These are phyloP conservation scores for Leptatherina wallacei DNA, from an alignment of 2,797 vertebrate genomes.

Conservation along the genomic window DNA sequence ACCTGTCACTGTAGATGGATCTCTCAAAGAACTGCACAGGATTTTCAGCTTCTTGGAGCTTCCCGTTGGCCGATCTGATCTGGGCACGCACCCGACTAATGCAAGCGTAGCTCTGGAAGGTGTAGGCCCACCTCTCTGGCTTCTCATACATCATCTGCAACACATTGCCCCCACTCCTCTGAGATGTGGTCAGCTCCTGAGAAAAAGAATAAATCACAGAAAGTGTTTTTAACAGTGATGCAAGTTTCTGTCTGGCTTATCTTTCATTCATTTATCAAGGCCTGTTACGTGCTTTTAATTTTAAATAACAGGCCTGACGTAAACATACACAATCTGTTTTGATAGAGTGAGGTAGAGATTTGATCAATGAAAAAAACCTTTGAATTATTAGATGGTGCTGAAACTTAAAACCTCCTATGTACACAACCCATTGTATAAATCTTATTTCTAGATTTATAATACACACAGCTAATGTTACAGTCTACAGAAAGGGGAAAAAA, in stretches of 20 bases:
- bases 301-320: background rate
- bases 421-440: background rate
- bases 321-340: background rate
- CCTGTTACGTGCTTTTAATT: background rate
- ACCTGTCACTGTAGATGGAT: slow-evolving; percentile 97
- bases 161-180: slow-evolving; percentile 91
- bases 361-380: too few species aligned
- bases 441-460: background rate
- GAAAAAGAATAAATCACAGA: background rate
- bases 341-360: too few species aligned
- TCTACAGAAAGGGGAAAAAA: background rate
- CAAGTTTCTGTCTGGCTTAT: too few species aligned
- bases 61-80: slow-evolving; percentile 83
- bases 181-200: slow-evolving; percentile 90
- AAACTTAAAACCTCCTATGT: background rate
- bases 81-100: slow-evolving; percentile 92
- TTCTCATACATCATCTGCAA: slow-evolving; percentile 95
- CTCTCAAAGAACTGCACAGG: slow-evolving; percentile 92
- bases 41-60: slow-evolving; percentile 79
- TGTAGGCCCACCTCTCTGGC: slow-evolving; percentile 93
- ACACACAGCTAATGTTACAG: background rate
- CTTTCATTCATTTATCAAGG: too few species aligned
- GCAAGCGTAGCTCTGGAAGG: slow-evolving; percentile 94
- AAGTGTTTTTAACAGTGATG: too few species aligned
- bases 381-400: too few species aligned